Conservation (phyloP, 2,888 invertebrate species). For the Pristionchus exspectatus region DNA sequence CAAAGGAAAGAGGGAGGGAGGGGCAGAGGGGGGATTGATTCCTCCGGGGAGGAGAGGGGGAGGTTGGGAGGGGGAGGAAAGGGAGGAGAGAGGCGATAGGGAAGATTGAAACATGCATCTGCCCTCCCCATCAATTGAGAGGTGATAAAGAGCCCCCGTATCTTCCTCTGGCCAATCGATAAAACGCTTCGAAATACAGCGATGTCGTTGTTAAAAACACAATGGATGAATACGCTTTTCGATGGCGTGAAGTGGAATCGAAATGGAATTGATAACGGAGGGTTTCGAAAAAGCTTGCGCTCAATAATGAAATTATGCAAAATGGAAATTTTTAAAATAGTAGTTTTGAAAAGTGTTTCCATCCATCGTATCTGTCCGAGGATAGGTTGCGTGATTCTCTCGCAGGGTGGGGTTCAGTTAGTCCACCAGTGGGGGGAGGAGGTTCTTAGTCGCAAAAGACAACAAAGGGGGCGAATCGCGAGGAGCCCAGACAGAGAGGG, state of each 20-base stretch:
- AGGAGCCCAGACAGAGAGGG: not conserved
- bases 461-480: slow-evolving; percentile 22
- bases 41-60: not conserved
- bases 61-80: not conserved
- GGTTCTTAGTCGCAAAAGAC: slow-evolving; percentile 37
- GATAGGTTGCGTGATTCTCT: no score
- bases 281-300: not conserved
- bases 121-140: slow-evolving; percentile 33
- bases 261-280: not conserved
- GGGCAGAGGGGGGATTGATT: not conserved
- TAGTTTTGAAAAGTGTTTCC: no score
- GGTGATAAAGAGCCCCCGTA: not conserved
- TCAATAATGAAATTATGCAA: no score
- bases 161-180: not conserved
- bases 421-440: no score
- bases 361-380: no score
- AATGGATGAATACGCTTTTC: no score
- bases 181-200: not conserved
- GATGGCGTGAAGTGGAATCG: no score
- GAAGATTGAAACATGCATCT: slow-evolving; percentile 40
- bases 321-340: no score
- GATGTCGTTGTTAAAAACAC: no score
- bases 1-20: not conserved
- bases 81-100: not conserved
- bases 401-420: no score